Base-by-base conservation (phyloP, 1,140 invertebrate genomes). In the Samia ricini region DNA sequence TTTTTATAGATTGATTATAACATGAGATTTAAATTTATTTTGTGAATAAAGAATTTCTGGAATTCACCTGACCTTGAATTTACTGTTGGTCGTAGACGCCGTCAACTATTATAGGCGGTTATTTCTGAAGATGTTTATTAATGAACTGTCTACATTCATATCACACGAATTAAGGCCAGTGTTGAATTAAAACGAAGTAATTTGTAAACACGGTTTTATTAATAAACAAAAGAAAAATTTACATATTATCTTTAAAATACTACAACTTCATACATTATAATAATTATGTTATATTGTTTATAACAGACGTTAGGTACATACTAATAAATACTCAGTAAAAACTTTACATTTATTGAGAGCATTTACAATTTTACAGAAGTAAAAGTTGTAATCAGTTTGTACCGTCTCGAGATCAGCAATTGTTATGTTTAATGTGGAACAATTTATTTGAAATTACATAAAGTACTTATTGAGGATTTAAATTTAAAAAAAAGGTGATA, bases 201-300 rank as follows among this genome's bases (percentile, higher is more conserved):
- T 81, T 83, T 86, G 74, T 80, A 85, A 88, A 88, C 81, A 84
- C 80, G 69, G 73, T 56, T 77, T 88, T 78, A 83, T 84, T 85
- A 77, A 76, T 80, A 86, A 88, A 76, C 75, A 72, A 85, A 88
- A n/a, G n/a, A n/a, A 42, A 76, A 88, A 85, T 83, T 75, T 88
- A 85, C 83, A 86, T 76, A 80, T 77, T 78, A 36, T 75, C 64
- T 71, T 79, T 42, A 15, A 78, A 79, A 77, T 69, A 72, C 82
- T 85, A 85, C 81, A 83, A 79, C 73, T 79, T 78, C 81, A 80
- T 84, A 83, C 71, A 76, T 76, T 76, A 74, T 42, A 42, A 12
- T 42, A 42, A 42, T 42, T 42, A 42, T 42, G 15, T n/a, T n/a
- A n/a, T 60, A 73, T 72, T 76, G 21, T 49, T 64, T 15, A 66